phyloP scores from a whole-genome alignment of 2,797 vertebrate genomes.

The Gymnothorax reevesii region DNA sequence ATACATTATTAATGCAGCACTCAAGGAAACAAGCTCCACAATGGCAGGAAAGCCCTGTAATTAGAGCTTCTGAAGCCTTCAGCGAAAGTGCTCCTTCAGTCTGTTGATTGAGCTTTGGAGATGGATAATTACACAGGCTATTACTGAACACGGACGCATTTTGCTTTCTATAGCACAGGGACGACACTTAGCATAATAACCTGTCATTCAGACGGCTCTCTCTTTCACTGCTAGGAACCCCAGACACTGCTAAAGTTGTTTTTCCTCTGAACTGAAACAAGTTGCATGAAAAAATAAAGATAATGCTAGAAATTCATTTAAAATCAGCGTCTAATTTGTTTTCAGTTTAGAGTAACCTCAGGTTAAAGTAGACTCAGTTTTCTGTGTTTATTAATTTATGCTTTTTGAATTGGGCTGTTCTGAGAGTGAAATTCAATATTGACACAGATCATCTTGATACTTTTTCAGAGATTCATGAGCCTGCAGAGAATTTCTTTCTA shows the following conservation, averaged over 20 bases:
- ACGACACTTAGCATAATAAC: neutral
- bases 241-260: neutral
- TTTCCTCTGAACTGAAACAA: neutral
- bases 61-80: neutral
- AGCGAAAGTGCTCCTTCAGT: neutral
- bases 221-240: neutral
- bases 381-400: neutral
- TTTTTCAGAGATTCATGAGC: neutral
- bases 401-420: neutral
- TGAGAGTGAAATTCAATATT: neutral
- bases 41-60: neutral
- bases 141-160: neutral
- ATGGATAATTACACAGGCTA: constrained; percentile 5
- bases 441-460: neutral
- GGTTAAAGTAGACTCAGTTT: neutral
- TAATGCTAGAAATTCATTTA: neutral
- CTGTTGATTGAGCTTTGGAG: constrained; percentile 2
- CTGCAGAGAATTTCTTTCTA: neutral
- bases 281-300: neutral
- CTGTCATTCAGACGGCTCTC: neutral
- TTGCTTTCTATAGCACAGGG: neutral
- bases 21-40: constrained; percentile 19
- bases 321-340: neutral
- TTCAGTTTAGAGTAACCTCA: neutral
- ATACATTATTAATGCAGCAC: constrained; percentile 34